These are phyloP conservation scores for Misgurnus anguillicaudatus DNA, from an alignment of 2,113 vertebrate species.

Conservation along the genomic window DNA sequence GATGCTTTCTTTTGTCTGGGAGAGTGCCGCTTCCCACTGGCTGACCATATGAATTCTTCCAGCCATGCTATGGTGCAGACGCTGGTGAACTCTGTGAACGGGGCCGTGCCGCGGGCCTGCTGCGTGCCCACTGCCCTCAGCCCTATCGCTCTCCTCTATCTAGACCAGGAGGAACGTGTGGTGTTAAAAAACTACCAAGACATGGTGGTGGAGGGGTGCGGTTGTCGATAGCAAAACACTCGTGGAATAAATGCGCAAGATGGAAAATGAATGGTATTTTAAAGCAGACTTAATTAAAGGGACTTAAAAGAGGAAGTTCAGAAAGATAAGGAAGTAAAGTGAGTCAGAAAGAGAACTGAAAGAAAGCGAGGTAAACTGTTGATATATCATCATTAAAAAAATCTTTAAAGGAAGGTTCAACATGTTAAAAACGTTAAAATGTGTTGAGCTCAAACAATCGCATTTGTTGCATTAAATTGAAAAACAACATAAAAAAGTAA, in stretches of 20 bases:
- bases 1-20: slow-evolving; percentile 83
- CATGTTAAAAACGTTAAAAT: neutral
- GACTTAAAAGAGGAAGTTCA: neutral
- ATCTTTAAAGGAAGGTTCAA: neutral
- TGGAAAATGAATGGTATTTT: neutral
- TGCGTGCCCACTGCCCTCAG: slow-evolving; percentile 82
- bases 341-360: slow-evolving; percentile 40
- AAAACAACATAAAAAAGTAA: no score
- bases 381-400: neutral
- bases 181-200: slow-evolving; percentile 85
- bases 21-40: slow-evolving; percentile 81
- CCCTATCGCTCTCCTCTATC: slow-evolving; percentile 80
- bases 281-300: neutral
- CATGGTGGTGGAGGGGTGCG: slow-evolving; percentile 84
- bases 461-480: no score
- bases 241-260: neutral
- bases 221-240: slow-evolving; percentile 73
- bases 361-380: slow-evolving; percentile 19
- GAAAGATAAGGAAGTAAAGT: neutral
- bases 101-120: slow-evolving; percentile 77
- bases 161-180: slow-evolving; percentile 79
- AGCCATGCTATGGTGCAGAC: slow-evolving; percentile 85
- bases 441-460: no score
- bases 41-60: slow-evolving; percentile 84
- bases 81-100: slow-evolving; percentile 80